Conservation (phyloP, 2,888 invertebrate genomes). For the Agrilus biguttatus region DNA sequence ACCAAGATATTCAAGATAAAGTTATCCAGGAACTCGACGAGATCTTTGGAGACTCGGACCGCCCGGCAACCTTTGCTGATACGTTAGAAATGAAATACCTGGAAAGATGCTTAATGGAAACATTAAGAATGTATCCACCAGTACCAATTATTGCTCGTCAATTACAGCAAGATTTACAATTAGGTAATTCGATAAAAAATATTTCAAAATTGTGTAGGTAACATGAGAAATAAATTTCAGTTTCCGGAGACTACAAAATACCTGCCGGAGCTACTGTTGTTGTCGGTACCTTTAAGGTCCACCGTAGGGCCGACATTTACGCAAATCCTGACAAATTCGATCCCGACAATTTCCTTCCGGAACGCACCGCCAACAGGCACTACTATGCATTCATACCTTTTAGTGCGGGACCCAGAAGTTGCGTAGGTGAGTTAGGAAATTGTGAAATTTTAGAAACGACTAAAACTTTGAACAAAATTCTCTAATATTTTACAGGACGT, state of each 20-base stretch:
- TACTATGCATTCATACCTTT: slow-evolving; percentile 71
- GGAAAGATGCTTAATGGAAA: slow-evolving; percentile 64
- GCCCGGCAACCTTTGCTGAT: slow-evolving; percentile 62
- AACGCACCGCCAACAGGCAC: slow-evolving; percentile 57
- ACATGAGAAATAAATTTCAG: slow-evolving; percentile 24
- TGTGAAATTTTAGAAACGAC: not conserved
- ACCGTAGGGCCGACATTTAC: slow-evolving; percentile 50
- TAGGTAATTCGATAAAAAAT: slow-evolving; percentile 33
- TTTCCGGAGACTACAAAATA: slow-evolving; percentile 45
- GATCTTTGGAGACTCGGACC: slow-evolving; percentile 65
- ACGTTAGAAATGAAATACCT: slow-evolving; percentile 70
- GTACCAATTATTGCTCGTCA: slow-evolving; percentile 65
- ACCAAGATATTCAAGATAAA: slow-evolving; percentile 63
- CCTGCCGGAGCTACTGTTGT: slow-evolving; percentile 60
- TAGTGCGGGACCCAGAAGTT: slow-evolving; percentile 68
- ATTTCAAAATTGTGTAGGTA: slow-evolving; percentile 1
- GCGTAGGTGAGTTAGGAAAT: slow-evolving; percentile 43
- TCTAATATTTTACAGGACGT: slow-evolving; percentile 36
- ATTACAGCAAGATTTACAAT: slow-evolving; percentile 51
- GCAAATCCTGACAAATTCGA: slow-evolving; percentile 57
- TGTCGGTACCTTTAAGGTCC: slow-evolving; percentile 50
- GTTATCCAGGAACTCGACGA: slow-evolving; percentile 60
- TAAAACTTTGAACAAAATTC: not conserved
- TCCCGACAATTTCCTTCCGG: slow-evolving; percentile 68
- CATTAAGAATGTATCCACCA: slow-evolving; percentile 64